Base-by-base conservation (phyloP, 1,140 invertebrate species). In the Prorops nasuta region DNA sequence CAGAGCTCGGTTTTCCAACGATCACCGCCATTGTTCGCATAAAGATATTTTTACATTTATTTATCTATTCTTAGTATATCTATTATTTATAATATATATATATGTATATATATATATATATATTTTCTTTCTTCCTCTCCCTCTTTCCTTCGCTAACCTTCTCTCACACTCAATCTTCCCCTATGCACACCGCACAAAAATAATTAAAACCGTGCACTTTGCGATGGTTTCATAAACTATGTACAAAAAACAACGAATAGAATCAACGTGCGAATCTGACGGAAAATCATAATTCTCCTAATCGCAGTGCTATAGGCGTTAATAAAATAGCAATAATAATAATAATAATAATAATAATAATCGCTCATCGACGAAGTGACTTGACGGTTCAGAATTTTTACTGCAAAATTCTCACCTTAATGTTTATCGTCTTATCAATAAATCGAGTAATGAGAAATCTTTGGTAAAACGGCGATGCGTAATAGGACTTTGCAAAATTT, bases 401-500 rank as follows among this genome's bases (percentile, higher is more conserved):
- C n/a, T n/a, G n/a, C n/a, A n/a, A n/a, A n/a, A n/a, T n/a, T n/a
- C n/a, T n/a, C n/a, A n/a, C n/a, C n/a, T n/a, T n/a, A n/a, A n/a
- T n/a, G n/a, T n/a, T n/a, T 34, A 8, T 38, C 8, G n/a, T 10
- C 12, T 40, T 51, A 34, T 42, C 38, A 51, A 44, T 52, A 19
- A 19, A 45, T 50, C 45, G 34, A 50, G 50, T 49, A 49, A 37
- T 49, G 39, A 47, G 41, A 49, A 56, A 36, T 75, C 72, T 75
- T 75, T 75, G 71, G 72, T 75, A 72, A 71, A 66, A 71, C 61
- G 69, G 63, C 69, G 64, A 68, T 71, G 68, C 59, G 60, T 73
- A 64, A 61, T 56, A 56, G 59, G 62, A 71, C 66, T n/a, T n/a
- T n/a, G n/a, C n/a, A n/a, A n/a, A n/a, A n/a, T n/a, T n/a, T n/a